phyloP scores from a whole-genome alignment of 2,113 vertebrate species.

The Colaptes auratus region DNA sequence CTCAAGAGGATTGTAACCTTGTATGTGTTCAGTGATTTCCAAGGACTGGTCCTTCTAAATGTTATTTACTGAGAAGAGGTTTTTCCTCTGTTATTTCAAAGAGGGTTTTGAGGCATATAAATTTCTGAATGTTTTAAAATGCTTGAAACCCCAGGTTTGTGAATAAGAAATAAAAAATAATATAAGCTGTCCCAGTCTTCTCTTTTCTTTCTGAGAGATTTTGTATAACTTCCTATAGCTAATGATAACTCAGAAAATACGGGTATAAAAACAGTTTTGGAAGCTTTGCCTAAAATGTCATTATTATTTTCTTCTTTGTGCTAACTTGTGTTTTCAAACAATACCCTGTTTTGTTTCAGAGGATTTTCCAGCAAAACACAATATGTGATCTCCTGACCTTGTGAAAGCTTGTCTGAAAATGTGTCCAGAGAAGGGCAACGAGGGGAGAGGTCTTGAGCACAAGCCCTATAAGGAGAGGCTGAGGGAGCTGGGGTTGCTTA shows the following conservation, averaged over 20 bases:
- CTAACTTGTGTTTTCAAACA: neutral
- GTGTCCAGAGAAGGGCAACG: too few species aligned
- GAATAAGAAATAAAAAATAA: neutral
- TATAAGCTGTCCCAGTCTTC: neutral
- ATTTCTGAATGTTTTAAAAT: neutral
- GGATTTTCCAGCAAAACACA: neutral
- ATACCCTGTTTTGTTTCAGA: neutral
- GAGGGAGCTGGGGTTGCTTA: too few species aligned
- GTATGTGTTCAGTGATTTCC: neutral
- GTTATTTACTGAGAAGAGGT: neutral
- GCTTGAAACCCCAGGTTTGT: neutral
- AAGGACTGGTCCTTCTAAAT: conserved; percentile 13
- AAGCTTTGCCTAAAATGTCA: neutral
- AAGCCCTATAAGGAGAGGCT: too few species aligned
- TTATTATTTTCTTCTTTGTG: neutral
- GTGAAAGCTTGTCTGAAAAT: too few species aligned
- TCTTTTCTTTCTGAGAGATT: neutral
- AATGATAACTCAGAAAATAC: neutral
- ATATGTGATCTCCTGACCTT: too few species aligned
- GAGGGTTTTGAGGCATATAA: neutral
- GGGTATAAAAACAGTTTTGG: neutral
- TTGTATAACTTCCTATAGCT: neutral
- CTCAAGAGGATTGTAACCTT: conserved; percentile 45
- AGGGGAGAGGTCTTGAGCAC: too few species aligned
- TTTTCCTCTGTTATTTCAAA: neutral